phyloP scores from a whole-genome alignment of 2,113 vertebrate species.

The Lethenteron reissneri region DNA sequence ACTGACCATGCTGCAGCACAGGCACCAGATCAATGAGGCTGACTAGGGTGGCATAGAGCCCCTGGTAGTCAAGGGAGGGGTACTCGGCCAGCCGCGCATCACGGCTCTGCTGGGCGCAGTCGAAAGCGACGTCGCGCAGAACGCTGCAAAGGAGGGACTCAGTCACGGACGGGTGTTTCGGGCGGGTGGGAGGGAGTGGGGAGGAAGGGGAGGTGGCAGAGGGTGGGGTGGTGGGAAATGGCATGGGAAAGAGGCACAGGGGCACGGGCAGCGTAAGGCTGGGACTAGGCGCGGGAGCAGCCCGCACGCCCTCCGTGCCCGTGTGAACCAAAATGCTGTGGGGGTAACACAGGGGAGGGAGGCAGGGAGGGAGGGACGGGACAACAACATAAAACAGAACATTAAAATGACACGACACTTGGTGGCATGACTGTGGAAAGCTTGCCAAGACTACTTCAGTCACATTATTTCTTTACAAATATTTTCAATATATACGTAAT shows the following conservation, averaged over 20 bases:
- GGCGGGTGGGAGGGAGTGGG: neutral
- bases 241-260: constrained; percentile 99
- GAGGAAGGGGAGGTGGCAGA: constrained; percentile 97
- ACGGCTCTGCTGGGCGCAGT: constrained; percentile 98
- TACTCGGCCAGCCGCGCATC: constrained; percentile 99
- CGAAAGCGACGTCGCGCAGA: constrained; percentile 99
- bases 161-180: constrained; percentile 96
- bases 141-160: constrained; percentile 99
- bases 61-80: constrained; percentile 99
- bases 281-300: constrained; percentile 44
- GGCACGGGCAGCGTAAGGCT: constrained; percentile 99
- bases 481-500: neutral
- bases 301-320: constrained; percentile 99
- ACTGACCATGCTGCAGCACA: constrained; percentile 97
- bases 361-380: constrained; percentile 60
- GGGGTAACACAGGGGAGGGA: constrained; percentile 44
- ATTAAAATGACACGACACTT: constrained; percentile 99
- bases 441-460: constrained; percentile 1
- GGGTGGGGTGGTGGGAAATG: constrained; percentile 99
- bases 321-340: constrained; percentile 99
- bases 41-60: constrained; percentile 99
- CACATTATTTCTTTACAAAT: neutral
- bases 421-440: neutral
- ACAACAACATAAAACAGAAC: constrained; percentile 99
- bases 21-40: constrained; percentile 99